phyloP scores from a whole-genome alignment of 2,113 vertebrate genomes.

The Steatornis caripensis region DNA sequence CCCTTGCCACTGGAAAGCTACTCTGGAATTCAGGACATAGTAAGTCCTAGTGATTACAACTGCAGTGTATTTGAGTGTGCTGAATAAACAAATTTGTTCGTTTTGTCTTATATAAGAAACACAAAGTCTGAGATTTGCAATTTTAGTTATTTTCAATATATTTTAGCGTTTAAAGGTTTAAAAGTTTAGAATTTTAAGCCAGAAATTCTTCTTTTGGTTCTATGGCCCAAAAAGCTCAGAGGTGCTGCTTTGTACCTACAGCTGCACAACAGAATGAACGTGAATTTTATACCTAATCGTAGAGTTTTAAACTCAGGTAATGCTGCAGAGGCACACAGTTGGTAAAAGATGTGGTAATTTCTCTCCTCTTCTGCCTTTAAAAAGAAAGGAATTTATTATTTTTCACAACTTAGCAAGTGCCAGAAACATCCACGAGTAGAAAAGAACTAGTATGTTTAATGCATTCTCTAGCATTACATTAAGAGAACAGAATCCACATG shows the following conservation, averaged over 20 bases:
- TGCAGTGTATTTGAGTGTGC: background rate
- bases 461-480: background rate
- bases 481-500: background rate
- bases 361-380: conserved; percentile 95
- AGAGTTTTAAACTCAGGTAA: conserved; percentile 89
- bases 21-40: background rate
- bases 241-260: background rate
- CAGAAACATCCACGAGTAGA: background rate
- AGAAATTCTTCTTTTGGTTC: background rate
- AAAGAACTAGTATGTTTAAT: background rate
- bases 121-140: background rate
- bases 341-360: conserved; percentile 98
- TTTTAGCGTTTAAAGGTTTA: background rate
- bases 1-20: background rate
- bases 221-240: background rate
- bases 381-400: conserved; percentile 61
- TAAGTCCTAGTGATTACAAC: background rate
- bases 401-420: conserved; percentile 14
- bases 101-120: background rate
- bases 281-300: conserved; percentile 80
- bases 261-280: background rate
- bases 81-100: background rate
- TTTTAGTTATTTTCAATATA: background rate
- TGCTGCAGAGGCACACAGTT: conserved; percentile 92
- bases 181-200: background rate